Conservation (phyloP, 2,888 invertebrate genomes). For the Andrena hattorfiana region DNA sequence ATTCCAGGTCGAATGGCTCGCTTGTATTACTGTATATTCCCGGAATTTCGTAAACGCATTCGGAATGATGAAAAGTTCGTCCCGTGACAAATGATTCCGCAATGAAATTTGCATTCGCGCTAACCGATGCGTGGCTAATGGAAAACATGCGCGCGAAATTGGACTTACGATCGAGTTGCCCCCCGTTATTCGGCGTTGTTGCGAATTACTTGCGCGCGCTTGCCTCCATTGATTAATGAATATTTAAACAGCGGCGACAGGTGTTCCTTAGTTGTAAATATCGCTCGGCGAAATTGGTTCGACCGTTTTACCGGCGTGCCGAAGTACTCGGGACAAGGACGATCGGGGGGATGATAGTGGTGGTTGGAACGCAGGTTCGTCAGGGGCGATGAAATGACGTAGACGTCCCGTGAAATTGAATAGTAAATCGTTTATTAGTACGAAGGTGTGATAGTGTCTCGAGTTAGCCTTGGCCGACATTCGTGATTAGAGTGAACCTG, state of each 20-base stretch:
- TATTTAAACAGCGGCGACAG: slow-evolving; percentile 8
- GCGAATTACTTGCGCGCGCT: slow-evolving; percentile 33
- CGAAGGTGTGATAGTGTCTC: slow-evolving; percentile 82
- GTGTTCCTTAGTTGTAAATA: background rate
- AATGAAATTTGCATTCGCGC: slow-evolving; percentile 55
- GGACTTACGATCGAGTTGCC: slow-evolving; percentile 48
- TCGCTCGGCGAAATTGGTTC: background rate
- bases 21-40: background rate
- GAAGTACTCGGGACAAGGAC: no score
- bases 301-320: background rate
- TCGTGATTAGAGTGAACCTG: slow-evolving; percentile 76
- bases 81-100: slow-evolving; percentile 44
- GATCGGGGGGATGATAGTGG: background rate
- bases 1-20: slow-evolving; percentile 11
- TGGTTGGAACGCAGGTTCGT: background rate
- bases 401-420: slow-evolving; percentile 76
- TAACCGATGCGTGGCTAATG: slow-evolving; percentile 51
- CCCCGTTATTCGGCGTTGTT: slow-evolving; percentile 20
- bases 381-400: slow-evolving; percentile 45
- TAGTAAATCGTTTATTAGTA: slow-evolving; percentile 84
- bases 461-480: slow-evolving; percentile 75
- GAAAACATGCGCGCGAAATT: slow-evolving; percentile 48
- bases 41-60: slow-evolving; percentile 34
- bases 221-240: slow-evolving; percentile 11
- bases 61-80: slow-evolving; percentile 53